A percentile compares a stretch with the other conserved stretches of the same genome.
These are phyloP conservation scores for Tromatobia lineatoria DNA, from an alignment of 2,888 invertebrate species.

Conservation along the genomic window DNA sequence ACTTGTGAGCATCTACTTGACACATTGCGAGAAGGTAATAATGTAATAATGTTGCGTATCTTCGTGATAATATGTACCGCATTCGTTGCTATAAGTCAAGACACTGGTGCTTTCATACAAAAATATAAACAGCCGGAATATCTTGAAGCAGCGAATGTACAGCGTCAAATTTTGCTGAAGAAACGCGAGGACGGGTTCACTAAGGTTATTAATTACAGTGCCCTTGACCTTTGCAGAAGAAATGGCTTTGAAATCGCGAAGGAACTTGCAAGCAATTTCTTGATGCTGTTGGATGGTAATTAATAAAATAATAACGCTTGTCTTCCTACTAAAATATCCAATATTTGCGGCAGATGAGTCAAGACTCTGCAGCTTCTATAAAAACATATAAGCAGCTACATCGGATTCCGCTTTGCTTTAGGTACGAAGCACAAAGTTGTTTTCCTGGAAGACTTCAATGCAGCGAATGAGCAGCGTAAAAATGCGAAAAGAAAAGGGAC, in stretches of 20 bases:
- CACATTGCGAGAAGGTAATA: neutral
- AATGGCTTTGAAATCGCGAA: too few relatives aligned
- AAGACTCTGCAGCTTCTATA: neutral
- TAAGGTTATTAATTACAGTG: too few relatives aligned
- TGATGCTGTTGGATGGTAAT: neutral
- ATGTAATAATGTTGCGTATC: constrained; percentile 17
- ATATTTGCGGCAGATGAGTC: neutral
- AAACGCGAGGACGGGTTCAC: too few relatives aligned
- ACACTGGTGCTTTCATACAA: neutral
- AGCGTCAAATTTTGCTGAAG: too few relatives aligned
- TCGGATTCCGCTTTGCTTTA: neutral
- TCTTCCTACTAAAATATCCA: constrained; percentile 18
- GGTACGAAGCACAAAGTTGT: neutral
- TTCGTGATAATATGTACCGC: constrained; percentile 7
- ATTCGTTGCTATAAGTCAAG: neutral
- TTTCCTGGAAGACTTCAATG: neutral
- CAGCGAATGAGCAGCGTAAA: neutral
- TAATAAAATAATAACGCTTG: constrained; percentile 15
- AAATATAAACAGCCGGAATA: too few relatives aligned
- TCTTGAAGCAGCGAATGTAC: too few relatives aligned
- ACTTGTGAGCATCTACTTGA: neutral
- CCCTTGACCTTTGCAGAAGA: too few relatives aligned
- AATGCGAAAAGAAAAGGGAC: constrained; percentile 34
- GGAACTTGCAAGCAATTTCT: too few relatives aligned
- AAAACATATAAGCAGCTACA: neutral